Percentiles rank a stretch among this genome's conserved stretches.
phyloP scores from a whole-genome alignment of 2,113 vertebrate species.

The Perca schrenkii region DNA sequence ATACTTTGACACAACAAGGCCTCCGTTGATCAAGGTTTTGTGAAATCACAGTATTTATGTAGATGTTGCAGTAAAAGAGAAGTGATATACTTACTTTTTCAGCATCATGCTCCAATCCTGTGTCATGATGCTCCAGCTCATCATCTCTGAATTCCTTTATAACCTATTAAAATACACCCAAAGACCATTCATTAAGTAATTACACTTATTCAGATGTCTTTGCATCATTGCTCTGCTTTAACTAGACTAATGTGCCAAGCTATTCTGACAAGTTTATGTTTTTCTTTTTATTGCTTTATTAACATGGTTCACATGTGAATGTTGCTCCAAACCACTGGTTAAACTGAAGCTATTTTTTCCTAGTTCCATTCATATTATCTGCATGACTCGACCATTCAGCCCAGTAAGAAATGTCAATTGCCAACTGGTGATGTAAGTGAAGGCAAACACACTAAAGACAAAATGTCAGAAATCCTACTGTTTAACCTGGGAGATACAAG shows the following conservation, averaged over 20 bases:
- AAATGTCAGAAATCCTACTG: not conserved
- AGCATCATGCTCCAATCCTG: conserved; percentile 90
- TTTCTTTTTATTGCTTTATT: not conserved
- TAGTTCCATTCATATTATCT: not conserved
- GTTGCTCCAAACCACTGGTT: not conserved
- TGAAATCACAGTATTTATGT: not conserved
- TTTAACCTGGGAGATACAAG: not conserved
- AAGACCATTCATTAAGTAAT: not conserved
- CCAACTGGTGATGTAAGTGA: not conserved
- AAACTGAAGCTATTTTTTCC: not conserved
- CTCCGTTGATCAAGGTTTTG: not conserved
- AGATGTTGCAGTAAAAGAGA: not conserved
- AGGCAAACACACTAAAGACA: not conserved
- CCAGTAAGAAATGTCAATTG: not conserved
- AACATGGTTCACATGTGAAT: not conserved
- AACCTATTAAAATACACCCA: conserved; percentile 78
- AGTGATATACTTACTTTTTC: conserved; percentile 85
- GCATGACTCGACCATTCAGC: not conserved
- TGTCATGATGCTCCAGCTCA: conserved; percentile 95
- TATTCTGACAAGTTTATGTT: not conserved
- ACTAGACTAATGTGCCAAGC: not conserved
- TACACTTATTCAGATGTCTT: not conserved
- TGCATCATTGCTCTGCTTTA: not conserved
- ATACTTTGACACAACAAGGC: not conserved
- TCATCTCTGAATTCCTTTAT: conserved; percentile 96